A percentile compares a stretch with the other conserved stretches of the same genome.
Evolutionary conservation across 2,113 vertebrate species (phyloP).

Genomic region (Oostethus manadensis): DNA sequence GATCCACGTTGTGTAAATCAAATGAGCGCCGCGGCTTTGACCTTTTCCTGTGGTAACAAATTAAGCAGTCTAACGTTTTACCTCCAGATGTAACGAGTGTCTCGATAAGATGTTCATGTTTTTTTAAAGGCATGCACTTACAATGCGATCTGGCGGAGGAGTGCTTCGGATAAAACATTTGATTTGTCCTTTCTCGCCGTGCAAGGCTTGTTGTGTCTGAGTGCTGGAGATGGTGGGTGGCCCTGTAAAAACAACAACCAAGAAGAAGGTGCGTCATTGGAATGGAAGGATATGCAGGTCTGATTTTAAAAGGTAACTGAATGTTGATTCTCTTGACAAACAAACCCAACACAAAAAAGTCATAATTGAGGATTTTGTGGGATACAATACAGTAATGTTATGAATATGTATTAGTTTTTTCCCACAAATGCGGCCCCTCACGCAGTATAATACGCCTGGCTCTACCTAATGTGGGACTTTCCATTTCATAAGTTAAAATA

Average conservation of each 20-base stretch:
- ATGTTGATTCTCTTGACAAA: no score
- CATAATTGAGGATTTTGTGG: no score
- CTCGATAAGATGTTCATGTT: background rate
- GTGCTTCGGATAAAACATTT: conserved; percentile 98
- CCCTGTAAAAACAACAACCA: conserved; percentile 68
- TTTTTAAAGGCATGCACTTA: conserved; percentile 70
- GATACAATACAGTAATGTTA: no score
- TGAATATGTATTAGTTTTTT: no score
- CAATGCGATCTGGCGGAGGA: conserved; percentile 91
- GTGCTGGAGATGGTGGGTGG: conserved; percentile 98
- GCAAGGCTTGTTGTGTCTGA: conserved; percentile 94
- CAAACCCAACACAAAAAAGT: no score
- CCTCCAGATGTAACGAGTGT: background rate
- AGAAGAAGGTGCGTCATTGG: no score
- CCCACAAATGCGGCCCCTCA: no score
- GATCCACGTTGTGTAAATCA: conserved; percentile 53
- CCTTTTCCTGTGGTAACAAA: conserved; percentile 39
- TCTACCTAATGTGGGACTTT: no score
- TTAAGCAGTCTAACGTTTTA: conserved; percentile 5
- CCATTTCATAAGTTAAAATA: no score
- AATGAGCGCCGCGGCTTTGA: conserved; percentile 49
- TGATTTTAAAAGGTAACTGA: no score
- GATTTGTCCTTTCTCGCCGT: conserved; percentile 97
- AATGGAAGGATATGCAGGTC: no score
- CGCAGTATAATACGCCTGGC: no score